These are phyloP conservation scores for Drosophila guanche DNA, from an alignment of 1,140 invertebrate species.

Conservation along the genomic window DNA sequence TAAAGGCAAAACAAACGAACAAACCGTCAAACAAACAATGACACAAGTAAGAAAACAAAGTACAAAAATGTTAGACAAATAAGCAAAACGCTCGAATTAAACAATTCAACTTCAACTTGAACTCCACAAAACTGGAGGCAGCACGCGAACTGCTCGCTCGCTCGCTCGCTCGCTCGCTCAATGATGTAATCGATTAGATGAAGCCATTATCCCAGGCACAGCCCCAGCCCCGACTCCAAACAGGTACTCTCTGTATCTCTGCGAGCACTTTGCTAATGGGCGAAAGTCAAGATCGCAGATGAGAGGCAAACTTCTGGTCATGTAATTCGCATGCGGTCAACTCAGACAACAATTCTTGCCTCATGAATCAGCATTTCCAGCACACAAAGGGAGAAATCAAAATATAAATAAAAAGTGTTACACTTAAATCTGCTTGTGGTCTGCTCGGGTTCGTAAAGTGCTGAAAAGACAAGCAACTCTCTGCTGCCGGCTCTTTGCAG, in stretches of 20 bases:
- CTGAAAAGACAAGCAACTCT: constrained; percentile 39
- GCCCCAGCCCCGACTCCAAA: not conserved
- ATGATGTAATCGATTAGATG: constrained; percentile 68
- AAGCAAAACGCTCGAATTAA: constrained; percentile 64
- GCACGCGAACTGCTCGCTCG: constrained; percentile 31
- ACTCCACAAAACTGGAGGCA: constrained; percentile 36
- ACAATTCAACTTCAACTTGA: constrained; percentile 77
- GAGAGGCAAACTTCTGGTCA: constrained; percentile 53
- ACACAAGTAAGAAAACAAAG: constrained; percentile 32
- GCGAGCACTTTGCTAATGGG: constrained; percentile 38
- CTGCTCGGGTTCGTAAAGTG: constrained; percentile 13
- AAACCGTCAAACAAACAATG: constrained; percentile 53
- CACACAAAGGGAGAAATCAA: constrained; percentile 12
- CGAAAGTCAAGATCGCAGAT: constrained; percentile 36
- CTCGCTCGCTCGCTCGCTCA: constrained; percentile 24
- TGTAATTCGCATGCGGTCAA: constrained; percentile 46
- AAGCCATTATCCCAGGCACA: constrained; percentile 20
- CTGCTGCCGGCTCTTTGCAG: constrained; percentile 1
- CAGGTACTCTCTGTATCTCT: constrained; percentile 27
- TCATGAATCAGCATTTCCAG: constrained; percentile 59
- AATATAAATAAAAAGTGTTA: constrained; percentile 55
- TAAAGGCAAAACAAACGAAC: constrained; percentile 59
- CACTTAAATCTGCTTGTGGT: constrained; percentile 48
- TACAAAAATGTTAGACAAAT: constrained; percentile 41
- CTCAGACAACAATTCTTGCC: constrained; percentile 29